Evolutionary conservation across 2,888 invertebrate species (phyloP).

Genomic region (Automeris io): DNA sequence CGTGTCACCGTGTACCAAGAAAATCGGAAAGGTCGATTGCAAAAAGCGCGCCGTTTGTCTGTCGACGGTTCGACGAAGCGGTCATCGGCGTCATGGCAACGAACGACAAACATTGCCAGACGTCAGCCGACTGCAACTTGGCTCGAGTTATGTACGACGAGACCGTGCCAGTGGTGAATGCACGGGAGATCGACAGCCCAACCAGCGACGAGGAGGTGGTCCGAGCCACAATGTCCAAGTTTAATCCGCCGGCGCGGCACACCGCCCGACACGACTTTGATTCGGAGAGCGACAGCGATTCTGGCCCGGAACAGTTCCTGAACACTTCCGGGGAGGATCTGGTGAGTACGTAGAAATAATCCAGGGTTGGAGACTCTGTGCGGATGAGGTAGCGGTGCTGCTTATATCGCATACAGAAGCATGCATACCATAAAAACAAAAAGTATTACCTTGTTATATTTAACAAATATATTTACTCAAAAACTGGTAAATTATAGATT

Average conservation of each 20-base stretch:
- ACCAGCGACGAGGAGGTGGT: slow-evolving; percentile 48
- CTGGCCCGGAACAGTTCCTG: slow-evolving; percentile 51
- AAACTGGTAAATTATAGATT: too few relatives aligned
- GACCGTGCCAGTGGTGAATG: slow-evolving; percentile 73
- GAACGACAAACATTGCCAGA: slow-evolving; percentile 68
- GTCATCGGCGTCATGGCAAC: neutral
- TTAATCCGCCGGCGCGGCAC: slow-evolving; percentile 61
- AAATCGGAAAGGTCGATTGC: slow-evolving; percentile 4
- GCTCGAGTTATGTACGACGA: slow-evolving; percentile 73
- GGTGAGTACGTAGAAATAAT: too few relatives aligned
- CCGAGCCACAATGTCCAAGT: slow-evolving; percentile 59
- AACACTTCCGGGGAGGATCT: slow-evolving; percentile 47
- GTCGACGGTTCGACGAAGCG: slow-evolving; percentile 1
- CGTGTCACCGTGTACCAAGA: slow-evolving; percentile 28
- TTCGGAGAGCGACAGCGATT: slow-evolving; percentile 60
- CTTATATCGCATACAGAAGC: too few relatives aligned
- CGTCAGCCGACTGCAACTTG: slow-evolving; percentile 31
- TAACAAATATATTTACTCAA: too few relatives aligned
- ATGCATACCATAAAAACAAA: too few relatives aligned
- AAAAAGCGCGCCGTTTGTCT: neutral
- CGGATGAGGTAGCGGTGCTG: too few relatives aligned
- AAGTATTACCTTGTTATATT: too few relatives aligned
- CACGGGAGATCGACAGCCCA: slow-evolving; percentile 75
- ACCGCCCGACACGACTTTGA: slow-evolving; percentile 65
- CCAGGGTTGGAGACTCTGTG: too few relatives aligned